Conservation (phyloP, 2,113 vertebrate genomes). For the Salminus brasiliensis region DNA sequence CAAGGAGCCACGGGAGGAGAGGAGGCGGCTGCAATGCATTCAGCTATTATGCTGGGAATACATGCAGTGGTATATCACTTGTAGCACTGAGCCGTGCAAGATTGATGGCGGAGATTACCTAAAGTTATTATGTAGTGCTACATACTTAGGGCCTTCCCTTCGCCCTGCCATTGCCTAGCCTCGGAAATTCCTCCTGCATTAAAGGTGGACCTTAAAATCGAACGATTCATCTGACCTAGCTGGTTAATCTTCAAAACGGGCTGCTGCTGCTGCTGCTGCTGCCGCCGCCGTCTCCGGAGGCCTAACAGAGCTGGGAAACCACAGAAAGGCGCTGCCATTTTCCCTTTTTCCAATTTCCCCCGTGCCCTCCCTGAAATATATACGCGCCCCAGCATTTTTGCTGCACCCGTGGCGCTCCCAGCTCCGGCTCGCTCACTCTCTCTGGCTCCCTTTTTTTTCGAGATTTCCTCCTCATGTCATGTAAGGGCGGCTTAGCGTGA, state of each 20-base stretch:
- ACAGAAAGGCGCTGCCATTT: slow-evolving; percentile 45
- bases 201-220: neutral
- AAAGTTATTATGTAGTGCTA: neutral
- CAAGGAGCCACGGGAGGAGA: neutral
- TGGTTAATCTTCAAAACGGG: slow-evolving; percentile 12
- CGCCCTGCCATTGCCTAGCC: neutral
- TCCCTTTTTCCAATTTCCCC: slow-evolving; percentile 50
- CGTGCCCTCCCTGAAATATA: slow-evolving; percentile 47
- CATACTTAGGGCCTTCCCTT: neutral
- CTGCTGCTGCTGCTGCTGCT: slow-evolving; percentile 13
- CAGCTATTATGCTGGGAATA: slow-evolving; percentile 26
- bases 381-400: slow-evolving; percentile 36
- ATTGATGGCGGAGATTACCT: slow-evolving; percentile 30
- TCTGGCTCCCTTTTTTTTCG: no score
- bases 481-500: slow-evolving; percentile 47
- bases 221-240: neutral
- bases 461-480: slow-evolving; percentile 19
- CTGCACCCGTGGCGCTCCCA: neutral
- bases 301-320: slow-evolving; percentile 35
- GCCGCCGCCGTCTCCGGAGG: slow-evolving; percentile 24
- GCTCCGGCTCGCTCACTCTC: slow-evolving; percentile 9
- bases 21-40: slow-evolving; percentile 1
- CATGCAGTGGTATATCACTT: slow-evolving; percentile 28
- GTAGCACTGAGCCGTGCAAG: slow-evolving; percentile 16
- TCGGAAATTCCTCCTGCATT: slow-evolving; percentile 19